Evolutionary conservation across 2,113 vertebrate species (phyloP).

Genomic region (Chrysemys picta): DNA sequence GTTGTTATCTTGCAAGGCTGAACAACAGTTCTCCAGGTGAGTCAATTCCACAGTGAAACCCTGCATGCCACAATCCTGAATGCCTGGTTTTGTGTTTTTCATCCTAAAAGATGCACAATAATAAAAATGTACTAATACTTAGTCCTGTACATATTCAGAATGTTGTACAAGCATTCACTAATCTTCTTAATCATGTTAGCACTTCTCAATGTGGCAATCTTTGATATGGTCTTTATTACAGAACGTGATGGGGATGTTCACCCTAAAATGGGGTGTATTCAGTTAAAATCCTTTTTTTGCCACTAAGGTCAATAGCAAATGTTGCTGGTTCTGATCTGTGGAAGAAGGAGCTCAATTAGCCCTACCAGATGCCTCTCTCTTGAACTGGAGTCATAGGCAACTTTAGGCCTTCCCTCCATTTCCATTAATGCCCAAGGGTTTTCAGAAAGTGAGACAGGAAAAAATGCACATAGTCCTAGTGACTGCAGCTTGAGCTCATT

Average conservation of each 20-base stretch:
- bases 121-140: neutral
- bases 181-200: neutral
- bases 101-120: neutral
- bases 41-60: constrained; percentile 14
- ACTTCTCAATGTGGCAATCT: neutral
- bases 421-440: constrained; percentile 8
- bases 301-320: neutral
- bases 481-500: constrained; percentile 56
- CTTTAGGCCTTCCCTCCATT: neutral
- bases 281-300: neutral
- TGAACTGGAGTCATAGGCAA: neutral
- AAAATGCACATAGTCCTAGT: constrained; percentile 14
- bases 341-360: neutral
- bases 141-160: neutral
- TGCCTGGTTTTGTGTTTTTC: neutral
- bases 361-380: neutral
- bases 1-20: neutral
- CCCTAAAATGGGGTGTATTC: neutral
- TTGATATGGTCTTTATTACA: neutral
- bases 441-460: constrained; percentile 27
- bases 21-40: constrained; percentile 7
- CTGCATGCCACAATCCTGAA: neutral
- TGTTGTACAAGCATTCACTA: neutral
- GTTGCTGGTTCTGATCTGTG: neutral
- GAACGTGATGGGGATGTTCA: neutral